phyloP scores from a whole-genome alignment of 2,797 vertebrate genomes.

The Psittacula derbiana region DNA sequence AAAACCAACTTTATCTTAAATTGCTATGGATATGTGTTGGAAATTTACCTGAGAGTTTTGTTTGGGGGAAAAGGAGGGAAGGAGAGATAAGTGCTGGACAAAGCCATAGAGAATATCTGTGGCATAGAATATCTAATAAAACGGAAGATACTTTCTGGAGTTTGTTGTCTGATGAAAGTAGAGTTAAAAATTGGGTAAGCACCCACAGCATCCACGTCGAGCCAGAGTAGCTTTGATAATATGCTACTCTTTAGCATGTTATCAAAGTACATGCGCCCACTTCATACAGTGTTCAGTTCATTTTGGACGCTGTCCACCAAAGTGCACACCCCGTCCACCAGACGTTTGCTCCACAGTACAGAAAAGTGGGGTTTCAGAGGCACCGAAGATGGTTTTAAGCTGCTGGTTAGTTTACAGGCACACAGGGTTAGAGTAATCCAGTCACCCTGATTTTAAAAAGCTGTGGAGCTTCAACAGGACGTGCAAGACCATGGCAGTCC shows the following conservation, averaged over 20 bases:
- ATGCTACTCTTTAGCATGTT: neutral
- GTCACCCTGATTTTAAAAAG: neutral
- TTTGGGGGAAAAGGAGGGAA: accelerated
- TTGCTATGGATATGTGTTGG: neutral
- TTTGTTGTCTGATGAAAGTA: neutral
- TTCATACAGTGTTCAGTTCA: neutral
- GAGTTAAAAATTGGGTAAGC: neutral
- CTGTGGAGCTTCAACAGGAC: neutral
- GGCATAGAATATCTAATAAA: neutral
- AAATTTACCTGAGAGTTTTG: neutral
- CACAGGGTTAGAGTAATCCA: neutral
- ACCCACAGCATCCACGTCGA: neutral
- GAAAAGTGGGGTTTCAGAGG: neutral
- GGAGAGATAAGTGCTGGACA: neutral
- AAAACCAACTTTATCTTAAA: neutral
- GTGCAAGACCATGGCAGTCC: neutral
- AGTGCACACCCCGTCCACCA: neutral
- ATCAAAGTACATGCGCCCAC: neutral
- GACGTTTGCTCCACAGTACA: neutral
- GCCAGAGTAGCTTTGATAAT: neutral
- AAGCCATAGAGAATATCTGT: neutral
- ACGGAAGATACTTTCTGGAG: neutral
- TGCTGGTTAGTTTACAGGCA: neutral
- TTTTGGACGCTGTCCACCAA: neutral
- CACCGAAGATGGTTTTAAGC: accelerated